Percentiles rank a stretch among this genome's conserved stretches.
Conservation (phyloP, 2,888 invertebrate species). For the Stenurella melanura region DNA sequence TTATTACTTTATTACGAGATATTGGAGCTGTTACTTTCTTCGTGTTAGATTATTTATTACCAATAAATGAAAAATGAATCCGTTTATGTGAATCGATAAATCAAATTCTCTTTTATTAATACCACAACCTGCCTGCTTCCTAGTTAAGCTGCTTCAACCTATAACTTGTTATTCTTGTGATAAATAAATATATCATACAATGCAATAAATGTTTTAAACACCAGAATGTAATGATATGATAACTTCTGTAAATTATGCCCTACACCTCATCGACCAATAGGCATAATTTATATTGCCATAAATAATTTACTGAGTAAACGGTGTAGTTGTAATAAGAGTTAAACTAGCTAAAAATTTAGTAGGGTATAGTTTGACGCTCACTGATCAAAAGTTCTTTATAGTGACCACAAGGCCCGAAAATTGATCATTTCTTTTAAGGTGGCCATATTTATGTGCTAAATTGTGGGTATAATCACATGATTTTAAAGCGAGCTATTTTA, state of each 20-base stretch:
- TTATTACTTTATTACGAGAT: constrained; percentile 7
- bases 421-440: too few species aligned
- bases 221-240: background rate
- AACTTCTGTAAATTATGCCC: constrained; percentile 6
- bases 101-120: constrained; percentile 13
- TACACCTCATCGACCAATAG: background rate
- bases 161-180: background rate
- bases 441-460: too few species aligned
- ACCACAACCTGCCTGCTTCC: background rate
- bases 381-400: too few species aligned
- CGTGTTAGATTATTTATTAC: background rate
- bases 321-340: background rate
- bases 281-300: background rate
- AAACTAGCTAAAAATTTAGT: too few species aligned
- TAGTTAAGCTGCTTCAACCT: constrained; percentile 1
- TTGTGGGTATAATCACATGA: too few species aligned
- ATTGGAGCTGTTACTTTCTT: constrained; percentile 5
- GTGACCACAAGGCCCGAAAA: too few species aligned
- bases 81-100: constrained; percentile 5
- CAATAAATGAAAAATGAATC: constrained; percentile 21
- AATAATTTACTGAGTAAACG: background rate
- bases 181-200: constrained; percentile 11
- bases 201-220: constrained; percentile 1
- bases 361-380: too few species aligned
- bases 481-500: too few species aligned